These are phyloP conservation scores for Calcarius lapponicus DNA, from an alignment of 2,797 vertebrate species.

Conservation along the genomic window DNA sequence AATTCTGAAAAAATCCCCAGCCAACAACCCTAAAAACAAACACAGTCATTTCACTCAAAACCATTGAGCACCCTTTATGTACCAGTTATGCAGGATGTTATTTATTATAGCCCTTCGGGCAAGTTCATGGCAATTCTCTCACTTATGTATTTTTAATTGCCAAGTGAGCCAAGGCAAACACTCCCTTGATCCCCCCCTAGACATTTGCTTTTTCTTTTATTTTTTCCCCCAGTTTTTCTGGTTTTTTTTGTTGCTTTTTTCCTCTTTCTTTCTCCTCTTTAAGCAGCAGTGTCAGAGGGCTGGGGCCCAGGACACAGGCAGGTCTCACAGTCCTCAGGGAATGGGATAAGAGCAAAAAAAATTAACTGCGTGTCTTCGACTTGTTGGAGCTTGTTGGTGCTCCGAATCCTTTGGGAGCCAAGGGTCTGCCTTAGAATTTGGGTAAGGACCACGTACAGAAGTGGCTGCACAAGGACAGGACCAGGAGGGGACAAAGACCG, in stretches of 20 bases:
- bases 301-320: not conserved
- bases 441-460: not conserved
- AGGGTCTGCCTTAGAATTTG: not conserved
- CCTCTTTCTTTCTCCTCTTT: not conserved
- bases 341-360: not conserved
- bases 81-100: conserved; percentile 1
- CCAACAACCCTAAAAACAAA: conserved; percentile 25
- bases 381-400: not conserved
- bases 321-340: not conserved
- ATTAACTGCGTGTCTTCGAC: not conserved
- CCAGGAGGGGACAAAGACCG: not conserved
- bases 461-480: not conserved
- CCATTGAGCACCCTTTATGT: not conserved
- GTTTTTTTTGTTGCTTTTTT: accelerated
- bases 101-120: conserved; percentile 36
- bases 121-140: conserved; percentile 43
- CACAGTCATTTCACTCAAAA: conserved; percentile 9
- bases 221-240: not conserved
- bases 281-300: not conserved
- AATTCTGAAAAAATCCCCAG: not conserved
- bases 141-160: conserved; percentile 26
- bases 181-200: not conserved
- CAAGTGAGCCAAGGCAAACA: not conserved
- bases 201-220: accelerated
- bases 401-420: not conserved